phyloP scores from a whole-genome alignment of 1,140 invertebrate species.

The Oryctes rhinoceros region DNA sequence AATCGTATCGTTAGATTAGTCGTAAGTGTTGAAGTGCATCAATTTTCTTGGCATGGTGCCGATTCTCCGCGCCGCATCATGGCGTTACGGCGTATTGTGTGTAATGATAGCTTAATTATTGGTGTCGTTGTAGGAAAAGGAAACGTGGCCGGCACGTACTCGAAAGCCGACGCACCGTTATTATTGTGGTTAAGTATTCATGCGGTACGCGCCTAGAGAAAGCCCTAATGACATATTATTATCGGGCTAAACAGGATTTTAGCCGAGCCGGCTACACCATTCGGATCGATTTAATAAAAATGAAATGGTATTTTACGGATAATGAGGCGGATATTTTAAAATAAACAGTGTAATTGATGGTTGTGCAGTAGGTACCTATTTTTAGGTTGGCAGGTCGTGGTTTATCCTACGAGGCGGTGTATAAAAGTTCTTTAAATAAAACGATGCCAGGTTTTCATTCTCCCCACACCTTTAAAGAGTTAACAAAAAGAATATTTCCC shows the following conservation, averaged over 20 bases:
- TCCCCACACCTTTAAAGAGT: too few relatives aligned
- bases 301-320: conserved; percentile 1
- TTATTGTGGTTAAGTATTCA: conserved; percentile 15
- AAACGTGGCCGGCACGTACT: neutral
- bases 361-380: neutral
- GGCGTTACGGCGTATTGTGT: conserved; percentile 8
- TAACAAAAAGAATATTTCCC: too few relatives aligned
- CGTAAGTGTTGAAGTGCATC: conserved; percentile 9
- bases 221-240: conserved; percentile 19
- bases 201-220: conserved; percentile 8
- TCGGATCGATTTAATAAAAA: neutral
- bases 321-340: conserved; percentile 10
- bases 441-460: too few relatives aligned
- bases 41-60: conserved; percentile 8
- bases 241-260: neutral
- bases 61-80: neutral
- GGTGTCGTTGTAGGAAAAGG: conserved; percentile 12
- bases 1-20: neutral
- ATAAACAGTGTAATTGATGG: conserved; percentile 2
- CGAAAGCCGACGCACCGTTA: conserved; percentile 10
- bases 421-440: too few relatives aligned
- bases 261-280: neutral
- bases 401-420: neutral
- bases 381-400: neutral
- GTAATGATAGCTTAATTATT: conserved; percentile 16